A percentile compares a stretch with the other conserved stretches of the same genome.
Conservation (phyloP, 2,797 vertebrate species). For the Hydrocynus forskahlii region DNA sequence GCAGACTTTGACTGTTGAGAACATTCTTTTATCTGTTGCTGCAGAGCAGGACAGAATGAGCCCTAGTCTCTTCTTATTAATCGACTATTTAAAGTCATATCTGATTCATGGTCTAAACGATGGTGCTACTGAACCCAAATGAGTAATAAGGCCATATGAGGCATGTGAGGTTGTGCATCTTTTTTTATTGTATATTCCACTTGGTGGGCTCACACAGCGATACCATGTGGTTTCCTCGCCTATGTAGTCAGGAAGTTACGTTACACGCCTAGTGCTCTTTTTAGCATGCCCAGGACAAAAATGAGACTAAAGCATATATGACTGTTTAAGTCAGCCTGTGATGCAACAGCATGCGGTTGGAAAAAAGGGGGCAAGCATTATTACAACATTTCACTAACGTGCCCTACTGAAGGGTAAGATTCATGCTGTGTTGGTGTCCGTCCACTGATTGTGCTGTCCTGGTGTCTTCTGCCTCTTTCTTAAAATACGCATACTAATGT, state of each 20-base stretch:
- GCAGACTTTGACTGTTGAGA: too few species aligned
- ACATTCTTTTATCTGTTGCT: not conserved
- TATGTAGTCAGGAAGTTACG: conserved; percentile 36
- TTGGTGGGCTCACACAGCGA: not conserved
- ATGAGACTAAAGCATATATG: not conserved
- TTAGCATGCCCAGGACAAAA: not conserved
- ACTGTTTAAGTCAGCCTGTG: not conserved
- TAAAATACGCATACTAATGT: too few species aligned
- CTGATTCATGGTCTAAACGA: not conserved
- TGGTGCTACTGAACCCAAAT: not conserved
- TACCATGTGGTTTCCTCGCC: conserved; percentile 30
- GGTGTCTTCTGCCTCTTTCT: too few species aligned
- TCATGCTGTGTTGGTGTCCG: too few species aligned
- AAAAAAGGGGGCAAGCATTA: conserved; percentile 17
- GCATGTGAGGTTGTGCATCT: not conserved
- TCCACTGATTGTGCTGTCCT: too few species aligned
- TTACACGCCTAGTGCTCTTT: conserved; percentile 11
- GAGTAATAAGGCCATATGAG: not conserved
- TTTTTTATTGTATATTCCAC: not conserved
- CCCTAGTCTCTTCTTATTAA: not conserved
- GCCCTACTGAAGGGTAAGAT: too few species aligned
- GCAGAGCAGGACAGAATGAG: not conserved
- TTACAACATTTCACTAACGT: not conserved
- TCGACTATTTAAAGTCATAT: not conserved
- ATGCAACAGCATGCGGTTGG: conserved; percentile 25